Evolutionary conservation across 2,113 vertebrate genomes (phyloP), one percentile per base, ranked within the genome.

Genomic region (Gasterosteus nipponicus): DNA sequence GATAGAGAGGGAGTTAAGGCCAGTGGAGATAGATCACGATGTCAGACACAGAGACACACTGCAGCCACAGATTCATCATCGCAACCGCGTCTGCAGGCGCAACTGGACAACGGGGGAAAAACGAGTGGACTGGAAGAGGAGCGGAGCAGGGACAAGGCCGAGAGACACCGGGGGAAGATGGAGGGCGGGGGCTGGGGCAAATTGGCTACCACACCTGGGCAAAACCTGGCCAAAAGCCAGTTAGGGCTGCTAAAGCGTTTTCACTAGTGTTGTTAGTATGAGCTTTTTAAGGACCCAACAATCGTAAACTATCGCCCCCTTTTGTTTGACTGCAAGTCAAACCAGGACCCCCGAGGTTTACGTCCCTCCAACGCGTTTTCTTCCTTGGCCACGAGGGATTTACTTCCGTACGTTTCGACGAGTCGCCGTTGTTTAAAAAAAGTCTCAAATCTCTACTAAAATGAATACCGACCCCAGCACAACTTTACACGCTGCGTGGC

Each of bases 31-130:
- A 92, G 86, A 94, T 94, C 93, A 94, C 92, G 38, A 81, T 94
- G 94, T 94, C 94, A 94, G 92, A 89, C 78, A 86, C 90, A 89
- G 92, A 93, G 93, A 94, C 91, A 91, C 88, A 88, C 93, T 90
- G 92, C 91, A 91, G 92, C 93, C 93, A 94, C 82, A 94, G 93
- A 94, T 94, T 94, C 91, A 94, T 94, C 94, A 94, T 94, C 79
- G 72, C 86, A 89, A 60, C 92, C 71, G 77, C 89, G 72, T 93
- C 93, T 94, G 90, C 88, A 91, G 92, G 91, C 93, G 69, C 86
- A 86, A 91, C 83, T 87, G 89, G 92, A 91, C 90, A 76, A 74
- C 78, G 84, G 90, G 19, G 51, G 51, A 11, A 14, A 90, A 89
- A 82, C 75, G 56, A 90, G 86, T 77, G 87, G 84, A 69, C 67